phyloP scores from a whole-genome alignment of 2,888 invertebrate genomes.

The Nemoura dubitans region DNA sequence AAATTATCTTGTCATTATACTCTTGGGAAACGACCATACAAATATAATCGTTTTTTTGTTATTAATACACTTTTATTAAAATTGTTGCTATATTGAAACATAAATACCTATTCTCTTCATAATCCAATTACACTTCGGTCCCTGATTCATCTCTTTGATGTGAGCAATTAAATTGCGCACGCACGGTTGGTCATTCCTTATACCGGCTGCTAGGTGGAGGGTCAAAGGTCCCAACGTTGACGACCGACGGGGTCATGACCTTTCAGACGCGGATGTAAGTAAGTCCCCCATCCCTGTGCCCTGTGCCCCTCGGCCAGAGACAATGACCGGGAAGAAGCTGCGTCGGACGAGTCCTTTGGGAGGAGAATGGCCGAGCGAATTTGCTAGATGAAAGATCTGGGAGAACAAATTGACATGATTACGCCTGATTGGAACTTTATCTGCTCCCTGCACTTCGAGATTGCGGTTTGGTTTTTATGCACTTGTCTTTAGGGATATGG shows the following conservation, averaged over 20 bases:
- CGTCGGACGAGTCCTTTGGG: neutral
- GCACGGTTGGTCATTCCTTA: neutral
- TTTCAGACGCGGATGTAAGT: neutral
- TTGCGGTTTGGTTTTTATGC: neutral
- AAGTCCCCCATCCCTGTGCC: neutral
- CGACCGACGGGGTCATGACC: neutral
- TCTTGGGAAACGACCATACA: no score
- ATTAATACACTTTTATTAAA: no score
- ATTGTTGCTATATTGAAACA: no score
- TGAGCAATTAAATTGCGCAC: neutral
- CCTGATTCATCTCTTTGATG: neutral
- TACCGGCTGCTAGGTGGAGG: neutral
- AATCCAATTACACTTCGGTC: slow-evolving; percentile 1
- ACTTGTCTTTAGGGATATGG: neutral
- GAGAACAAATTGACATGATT: slow-evolving; percentile 12
- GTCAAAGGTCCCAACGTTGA: neutral
- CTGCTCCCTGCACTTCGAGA: neutral
- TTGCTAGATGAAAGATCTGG: neutral
- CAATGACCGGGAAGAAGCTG: neutral
- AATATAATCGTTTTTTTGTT: no score
- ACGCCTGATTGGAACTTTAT: neutral
- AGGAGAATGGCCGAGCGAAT: neutral
- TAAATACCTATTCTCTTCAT: neutral
- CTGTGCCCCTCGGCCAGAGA: no score
- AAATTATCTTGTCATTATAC: no score